Evolutionary conservation across 1,140 invertebrate genomes (phyloP).

Genomic region (Musca vetustissima): DNA sequence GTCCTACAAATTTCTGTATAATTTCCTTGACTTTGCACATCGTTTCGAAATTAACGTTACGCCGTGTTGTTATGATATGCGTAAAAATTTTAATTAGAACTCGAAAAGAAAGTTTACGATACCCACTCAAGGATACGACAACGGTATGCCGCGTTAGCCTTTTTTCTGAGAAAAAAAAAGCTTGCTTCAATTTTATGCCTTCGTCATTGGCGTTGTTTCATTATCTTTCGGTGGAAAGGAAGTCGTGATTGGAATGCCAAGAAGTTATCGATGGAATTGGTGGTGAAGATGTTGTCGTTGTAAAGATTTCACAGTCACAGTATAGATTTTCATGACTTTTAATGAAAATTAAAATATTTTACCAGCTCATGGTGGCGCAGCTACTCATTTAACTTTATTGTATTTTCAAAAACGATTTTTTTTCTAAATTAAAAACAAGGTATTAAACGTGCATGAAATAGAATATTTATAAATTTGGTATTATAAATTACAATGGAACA

Average conservation of each 20-base stretch:
- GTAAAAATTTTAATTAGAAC: slow-evolving; percentile 19
- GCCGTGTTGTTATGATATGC: slow-evolving; percentile 9
- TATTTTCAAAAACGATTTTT: no score
- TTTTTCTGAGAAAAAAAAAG: no score
- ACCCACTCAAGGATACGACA: not conserved
- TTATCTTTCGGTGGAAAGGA: slow-evolving; percentile 3
- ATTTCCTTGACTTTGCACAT: slow-evolving; percentile 15
- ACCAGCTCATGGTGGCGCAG: no score
- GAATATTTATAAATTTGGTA: no score
- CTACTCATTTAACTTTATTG: no score
- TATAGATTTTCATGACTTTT: no score
- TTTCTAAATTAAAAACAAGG: no score
- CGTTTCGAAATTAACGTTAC: slow-evolving; percentile 7
- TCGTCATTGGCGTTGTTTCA: not conserved
- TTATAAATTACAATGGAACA: no score
- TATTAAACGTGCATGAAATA: no score
- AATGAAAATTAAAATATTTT: no score
- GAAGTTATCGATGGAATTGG: not conserved
- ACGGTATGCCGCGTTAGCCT: no score
- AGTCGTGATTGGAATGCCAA: slow-evolving; percentile 20
- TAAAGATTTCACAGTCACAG: not conserved
- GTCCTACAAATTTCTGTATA: not conserved
- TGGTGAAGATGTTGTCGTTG: not conserved
- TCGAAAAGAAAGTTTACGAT: slow-evolving; percentile 15
- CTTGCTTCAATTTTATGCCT: not conserved